Conservation (phyloP, 2,113 vertebrate genomes). For the Leuciscus idus region DNA sequence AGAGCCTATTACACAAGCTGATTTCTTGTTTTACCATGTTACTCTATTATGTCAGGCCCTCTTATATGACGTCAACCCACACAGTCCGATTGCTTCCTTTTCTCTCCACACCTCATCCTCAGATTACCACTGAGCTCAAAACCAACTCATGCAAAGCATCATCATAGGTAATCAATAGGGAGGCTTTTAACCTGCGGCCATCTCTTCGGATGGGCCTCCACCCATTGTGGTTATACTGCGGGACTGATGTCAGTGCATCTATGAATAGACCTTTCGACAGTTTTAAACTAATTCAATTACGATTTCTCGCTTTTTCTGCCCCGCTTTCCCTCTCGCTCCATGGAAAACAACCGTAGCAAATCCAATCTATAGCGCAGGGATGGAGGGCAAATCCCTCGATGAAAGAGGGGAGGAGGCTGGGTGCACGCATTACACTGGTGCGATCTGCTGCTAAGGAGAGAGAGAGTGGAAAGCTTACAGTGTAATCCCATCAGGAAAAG, state of each 20-base stretch:
- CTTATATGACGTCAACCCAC: neutral
- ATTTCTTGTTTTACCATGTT: neutral
- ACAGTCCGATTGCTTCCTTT: neutral
- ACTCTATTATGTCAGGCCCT: neutral
- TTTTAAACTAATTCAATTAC: slow-evolving; percentile 81
- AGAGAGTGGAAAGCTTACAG: slow-evolving; percentile 52
- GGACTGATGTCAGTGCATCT: slow-evolving; percentile 78
- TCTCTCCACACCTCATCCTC: slow-evolving; percentile 27
- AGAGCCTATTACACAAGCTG: neutral
- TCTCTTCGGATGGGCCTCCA: slow-evolving; percentile 40
- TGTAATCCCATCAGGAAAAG: slow-evolving; percentile 59
- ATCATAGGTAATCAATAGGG: slow-evolving; percentile 70
- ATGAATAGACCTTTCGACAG: slow-evolving; percentile 76
- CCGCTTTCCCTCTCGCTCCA: slow-evolving; percentile 40
- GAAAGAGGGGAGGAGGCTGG: slow-evolving; percentile 33
- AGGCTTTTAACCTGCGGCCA: slow-evolving; percentile 75
- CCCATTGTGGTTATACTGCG: slow-evolving; percentile 50
- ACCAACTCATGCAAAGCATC: slow-evolving; percentile 67
- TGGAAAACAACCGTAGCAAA: slow-evolving; percentile 74
- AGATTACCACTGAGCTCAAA: slow-evolving; percentile 58
- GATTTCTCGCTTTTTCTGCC: slow-evolving; percentile 76
- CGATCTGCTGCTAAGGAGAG: slow-evolving; percentile 51
- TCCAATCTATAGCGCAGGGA: slow-evolving; percentile 70
- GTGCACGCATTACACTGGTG: slow-evolving; percentile 49
- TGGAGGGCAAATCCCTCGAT: slow-evolving; percentile 38